Conservation (phyloP, 2,888 invertebrate genomes). For the Temnothorax unifasciatus region DNA sequence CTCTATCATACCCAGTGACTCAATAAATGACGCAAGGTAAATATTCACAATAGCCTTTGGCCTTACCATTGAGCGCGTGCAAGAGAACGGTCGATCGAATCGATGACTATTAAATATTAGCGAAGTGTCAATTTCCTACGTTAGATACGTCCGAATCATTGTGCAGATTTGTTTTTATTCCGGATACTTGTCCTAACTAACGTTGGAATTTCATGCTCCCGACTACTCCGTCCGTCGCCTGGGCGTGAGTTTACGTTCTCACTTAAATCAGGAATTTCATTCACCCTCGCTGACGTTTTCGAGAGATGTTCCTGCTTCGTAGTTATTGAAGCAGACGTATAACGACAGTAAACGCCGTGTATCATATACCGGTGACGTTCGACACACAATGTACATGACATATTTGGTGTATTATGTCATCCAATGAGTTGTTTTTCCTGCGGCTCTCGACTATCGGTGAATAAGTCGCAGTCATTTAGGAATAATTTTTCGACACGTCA, state of each 20-base stretch:
- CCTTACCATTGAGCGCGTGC: not conserved
- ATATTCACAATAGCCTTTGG: slow-evolving; percentile 17
- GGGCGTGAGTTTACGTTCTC: not conserved
- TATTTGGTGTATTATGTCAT: slow-evolving; percentile 58
- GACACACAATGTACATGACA: slow-evolving; percentile 44
- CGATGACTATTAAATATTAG: slow-evolving; percentile 76
- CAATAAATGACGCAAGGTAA: slow-evolving; percentile 35
- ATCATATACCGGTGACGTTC: slow-evolving; percentile 40
- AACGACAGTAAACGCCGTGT: slow-evolving; percentile 1
- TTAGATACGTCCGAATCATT: not conserved
- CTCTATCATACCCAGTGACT: slow-evolving; percentile 21
- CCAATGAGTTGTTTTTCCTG: not conserved
- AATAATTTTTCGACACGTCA: not conserved
- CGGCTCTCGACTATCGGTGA: not conserved
- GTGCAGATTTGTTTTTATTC: slow-evolving; percentile 21
- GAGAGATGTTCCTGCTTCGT: slow-evolving; percentile 30
- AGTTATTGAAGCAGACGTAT: not conserved
- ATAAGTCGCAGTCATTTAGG: not conserved
- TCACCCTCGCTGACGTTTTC: slow-evolving; percentile 27
- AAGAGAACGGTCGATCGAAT: slow-evolving; percentile 44
- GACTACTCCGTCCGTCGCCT: not conserved
- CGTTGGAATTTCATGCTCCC: not conserved
- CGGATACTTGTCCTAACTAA: not conserved
- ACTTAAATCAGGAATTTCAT: slow-evolving; percentile 26
- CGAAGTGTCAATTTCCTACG: slow-evolving; percentile 52